These are phyloP conservation scores for Campopleginae sp. DNA, from an alignment of 2,888 invertebrate species.

Conservation along the genomic window DNA sequence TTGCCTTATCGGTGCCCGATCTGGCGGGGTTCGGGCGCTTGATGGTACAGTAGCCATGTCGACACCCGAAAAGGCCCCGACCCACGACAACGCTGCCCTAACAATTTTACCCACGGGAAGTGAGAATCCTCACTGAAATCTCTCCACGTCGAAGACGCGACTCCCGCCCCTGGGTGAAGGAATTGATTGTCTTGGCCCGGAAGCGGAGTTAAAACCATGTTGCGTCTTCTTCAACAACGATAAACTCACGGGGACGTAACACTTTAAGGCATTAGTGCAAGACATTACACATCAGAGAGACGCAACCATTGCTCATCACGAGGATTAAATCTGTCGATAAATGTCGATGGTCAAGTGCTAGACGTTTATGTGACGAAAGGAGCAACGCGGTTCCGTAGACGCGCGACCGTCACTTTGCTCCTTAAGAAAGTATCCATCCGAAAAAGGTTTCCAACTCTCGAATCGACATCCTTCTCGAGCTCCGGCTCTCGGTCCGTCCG, in stretches of 20 bases:
- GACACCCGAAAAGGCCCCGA: neutral
- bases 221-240: no score
- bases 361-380: neutral
- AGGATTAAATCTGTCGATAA: neutral
- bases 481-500: neutral
- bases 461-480: neutral
- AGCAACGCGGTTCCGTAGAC: neutral
- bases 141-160: no score
- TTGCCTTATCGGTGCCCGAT: no score
- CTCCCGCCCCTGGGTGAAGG: no score
- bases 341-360: neutral
- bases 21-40: neutral
- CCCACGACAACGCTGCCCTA: neutral
- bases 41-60: no score
- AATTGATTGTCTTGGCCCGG: no score
- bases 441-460: neutral
- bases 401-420: conserved; percentile 34
- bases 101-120: conserved; percentile 6
- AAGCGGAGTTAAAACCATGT: no score
- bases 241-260: no score
- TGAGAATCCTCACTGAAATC: no score
- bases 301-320: neutral
- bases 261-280: neutral
- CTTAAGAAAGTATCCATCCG: conserved; percentile 14
- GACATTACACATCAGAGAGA: neutral